Evolutionary conservation across 2,888 invertebrate species (phyloP).

Genomic region (Amiota mariae): DNA sequence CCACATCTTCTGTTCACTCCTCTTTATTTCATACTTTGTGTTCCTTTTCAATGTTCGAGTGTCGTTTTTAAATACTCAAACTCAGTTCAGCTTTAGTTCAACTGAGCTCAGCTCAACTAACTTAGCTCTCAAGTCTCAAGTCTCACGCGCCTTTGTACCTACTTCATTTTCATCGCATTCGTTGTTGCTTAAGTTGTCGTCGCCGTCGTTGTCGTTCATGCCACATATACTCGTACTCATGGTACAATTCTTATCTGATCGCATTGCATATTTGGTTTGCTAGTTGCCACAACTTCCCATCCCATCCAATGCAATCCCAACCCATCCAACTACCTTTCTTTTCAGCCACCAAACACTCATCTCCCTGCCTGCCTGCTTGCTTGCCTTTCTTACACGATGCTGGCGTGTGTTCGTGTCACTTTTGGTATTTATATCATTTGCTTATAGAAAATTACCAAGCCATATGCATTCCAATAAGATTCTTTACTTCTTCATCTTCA

Average conservation of each 20-base stretch:
- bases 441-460: slow-evolving; percentile 10
- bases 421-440: slow-evolving; percentile 30
- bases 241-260: slow-evolving; percentile 25
- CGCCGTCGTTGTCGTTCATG: neutral
- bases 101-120: no score
- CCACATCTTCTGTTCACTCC: neutral
- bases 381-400: neutral
- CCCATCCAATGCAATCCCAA: no score
- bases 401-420: slow-evolving; percentile 22
- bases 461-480: slow-evolving; percentile 19
- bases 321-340: no score
- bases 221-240: neutral
- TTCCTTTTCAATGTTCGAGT: slow-evolving; percentile 8
- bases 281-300: neutral
- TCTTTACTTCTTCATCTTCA: neutral
- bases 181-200: slow-evolving; percentile 1
- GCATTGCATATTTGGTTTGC: slow-evolving; percentile 21
- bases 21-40: neutral
- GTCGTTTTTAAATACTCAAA: slow-evolving; percentile 4
- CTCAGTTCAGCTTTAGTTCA: neutral
- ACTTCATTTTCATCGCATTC: neutral
- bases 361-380: neutral
- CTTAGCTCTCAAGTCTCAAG: no score
- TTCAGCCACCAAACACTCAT: no score
- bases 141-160: no score